Evolutionary conservation across 1,140 invertebrate species (phyloP).

Genomic region (Drosophila simulans): DNA sequence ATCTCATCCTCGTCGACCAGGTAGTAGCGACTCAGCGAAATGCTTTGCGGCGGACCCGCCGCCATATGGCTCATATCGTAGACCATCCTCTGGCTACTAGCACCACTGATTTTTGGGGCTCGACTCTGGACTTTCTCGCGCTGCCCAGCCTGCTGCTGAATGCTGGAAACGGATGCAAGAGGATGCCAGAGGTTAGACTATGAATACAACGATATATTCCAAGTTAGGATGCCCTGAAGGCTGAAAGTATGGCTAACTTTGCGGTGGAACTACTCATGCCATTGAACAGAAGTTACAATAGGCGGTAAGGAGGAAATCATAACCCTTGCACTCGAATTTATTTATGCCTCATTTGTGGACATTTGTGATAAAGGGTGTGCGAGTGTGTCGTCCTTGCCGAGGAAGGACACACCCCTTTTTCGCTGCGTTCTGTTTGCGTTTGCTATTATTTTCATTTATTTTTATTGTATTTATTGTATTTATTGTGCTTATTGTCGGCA

Average conservation of each 20-base stretch:
- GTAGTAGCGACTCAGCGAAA: slow-evolving; percentile 78
- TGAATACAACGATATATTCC: too few relatives aligned
- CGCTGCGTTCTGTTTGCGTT: slow-evolving; percentile 62
- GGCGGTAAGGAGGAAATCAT: background rate
- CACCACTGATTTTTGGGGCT: too few relatives aligned
- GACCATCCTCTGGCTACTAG: slow-evolving; percentile 58
- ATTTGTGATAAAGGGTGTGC: slow-evolving; percentile 41
- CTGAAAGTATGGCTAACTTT: too few relatives aligned
- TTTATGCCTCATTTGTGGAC: slow-evolving; percentile 55
- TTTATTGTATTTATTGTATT: slow-evolving; percentile 58
- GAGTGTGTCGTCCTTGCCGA: slow-evolving; percentile 10
- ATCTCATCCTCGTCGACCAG: slow-evolving; percentile 69
- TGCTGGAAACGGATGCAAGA: background rate
- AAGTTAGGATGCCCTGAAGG: too few relatives aligned
- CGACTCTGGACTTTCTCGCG: too few relatives aligned
- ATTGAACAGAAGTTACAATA: background rate
- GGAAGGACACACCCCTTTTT: slow-evolving; percentile 26
- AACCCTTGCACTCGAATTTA: slow-evolving; percentile 51
- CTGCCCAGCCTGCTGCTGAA: too few relatives aligned
- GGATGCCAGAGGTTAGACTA: too few relatives aligned
- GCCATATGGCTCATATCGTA: slow-evolving; percentile 83
- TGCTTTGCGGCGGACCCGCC: slow-evolving; percentile 74
- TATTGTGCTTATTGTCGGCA: slow-evolving; percentile 45
- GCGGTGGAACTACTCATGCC: too few relatives aligned
- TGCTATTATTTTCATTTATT: slow-evolving; percentile 74